Conservation (phyloP, 2,113 vertebrate species). For the Callithrix jacchus region DNA sequence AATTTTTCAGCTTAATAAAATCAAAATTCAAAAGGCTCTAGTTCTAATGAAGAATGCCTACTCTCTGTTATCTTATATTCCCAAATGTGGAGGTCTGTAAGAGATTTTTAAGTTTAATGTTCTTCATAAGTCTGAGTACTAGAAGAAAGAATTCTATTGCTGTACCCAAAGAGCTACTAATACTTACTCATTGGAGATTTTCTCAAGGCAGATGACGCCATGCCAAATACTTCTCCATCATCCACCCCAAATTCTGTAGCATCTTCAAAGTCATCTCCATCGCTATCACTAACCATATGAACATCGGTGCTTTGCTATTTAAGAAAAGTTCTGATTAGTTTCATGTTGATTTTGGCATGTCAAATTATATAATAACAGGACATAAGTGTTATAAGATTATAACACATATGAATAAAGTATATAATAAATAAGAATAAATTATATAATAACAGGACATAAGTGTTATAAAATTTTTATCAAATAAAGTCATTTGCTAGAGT, state of each 20-base stretch:
- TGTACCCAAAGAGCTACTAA: slow-evolving; percentile 58
- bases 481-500: background rate
- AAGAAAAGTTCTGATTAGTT: slow-evolving; percentile 63
- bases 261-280: slow-evolving; percentile 98
- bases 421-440: background rate
- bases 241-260: slow-evolving; percentile 98
- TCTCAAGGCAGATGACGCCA: slow-evolving; percentile 92
- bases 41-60: background rate
- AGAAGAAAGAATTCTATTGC: slow-evolving; percentile 30
- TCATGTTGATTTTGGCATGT: slow-evolving; percentile 50
- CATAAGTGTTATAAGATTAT: background rate
- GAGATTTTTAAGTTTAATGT: slow-evolving; percentile 26
- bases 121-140: slow-evolving; percentile 9
- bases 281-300: slow-evolving; percentile 99
- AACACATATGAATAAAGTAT: background rate
- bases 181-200: slow-evolving; percentile 98
- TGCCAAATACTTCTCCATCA: slow-evolving; percentile 97
- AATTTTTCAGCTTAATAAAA: slow-evolving; percentile 8
- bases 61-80: slow-evolving; percentile 9
- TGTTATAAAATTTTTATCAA: slow-evolving; percentile 38
- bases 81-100: background rate
- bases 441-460: background rate
- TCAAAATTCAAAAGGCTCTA: slow-evolving; percentile 30
- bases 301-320: slow-evolving; percentile 93
- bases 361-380: background rate